Evolutionary conservation across 2,797 vertebrate species (phyloP).

Genomic region (Spondyliosoma cantharus): DNA sequence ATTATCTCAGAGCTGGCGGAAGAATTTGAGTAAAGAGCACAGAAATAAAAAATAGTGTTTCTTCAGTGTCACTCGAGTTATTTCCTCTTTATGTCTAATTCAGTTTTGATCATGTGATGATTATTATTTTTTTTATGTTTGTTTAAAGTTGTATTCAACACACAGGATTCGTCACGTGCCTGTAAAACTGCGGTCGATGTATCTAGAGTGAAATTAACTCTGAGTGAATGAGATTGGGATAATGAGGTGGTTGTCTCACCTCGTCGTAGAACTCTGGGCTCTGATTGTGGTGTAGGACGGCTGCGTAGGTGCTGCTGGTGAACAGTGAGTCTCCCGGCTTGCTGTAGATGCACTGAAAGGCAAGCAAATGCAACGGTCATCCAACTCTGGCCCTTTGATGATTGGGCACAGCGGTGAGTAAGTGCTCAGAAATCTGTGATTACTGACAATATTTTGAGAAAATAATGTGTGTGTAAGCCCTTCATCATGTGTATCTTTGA

Average conservation of each 20-base stretch:
- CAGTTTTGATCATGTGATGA: neutral
- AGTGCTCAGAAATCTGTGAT: constrained; percentile 37
- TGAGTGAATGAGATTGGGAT: neutral
- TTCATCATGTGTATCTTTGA: constrained; percentile 6
- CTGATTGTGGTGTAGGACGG: constrained; percentile 96
- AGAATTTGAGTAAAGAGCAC: constrained; percentile 42
- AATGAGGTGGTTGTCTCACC: constrained; percentile 80
- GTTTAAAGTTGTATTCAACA: neutral
- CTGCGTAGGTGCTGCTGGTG: constrained; percentile 85
- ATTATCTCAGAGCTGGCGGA: constrained; percentile 53
- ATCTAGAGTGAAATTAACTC: neutral
- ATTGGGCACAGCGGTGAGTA: neutral
- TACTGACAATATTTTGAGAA: constrained; percentile 24
- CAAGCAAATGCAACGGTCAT: constrained; percentile 23
- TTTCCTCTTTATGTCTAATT: neutral
- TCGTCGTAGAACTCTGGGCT: constrained; percentile 98
- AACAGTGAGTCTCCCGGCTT: constrained; percentile 91
- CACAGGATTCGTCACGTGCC: neutral
- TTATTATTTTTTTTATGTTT: neutral
- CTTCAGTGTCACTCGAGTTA: neutral
- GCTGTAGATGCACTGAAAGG: constrained; percentile 94
- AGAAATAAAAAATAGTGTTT: neutral
- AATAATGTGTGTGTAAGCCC: neutral
- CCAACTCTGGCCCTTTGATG: constrained; percentile 11
- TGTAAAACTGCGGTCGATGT: neutral